Base-by-base conservation (phyloP, 2,113 vertebrate species). In the Macroglossus sobrinus region DNA sequence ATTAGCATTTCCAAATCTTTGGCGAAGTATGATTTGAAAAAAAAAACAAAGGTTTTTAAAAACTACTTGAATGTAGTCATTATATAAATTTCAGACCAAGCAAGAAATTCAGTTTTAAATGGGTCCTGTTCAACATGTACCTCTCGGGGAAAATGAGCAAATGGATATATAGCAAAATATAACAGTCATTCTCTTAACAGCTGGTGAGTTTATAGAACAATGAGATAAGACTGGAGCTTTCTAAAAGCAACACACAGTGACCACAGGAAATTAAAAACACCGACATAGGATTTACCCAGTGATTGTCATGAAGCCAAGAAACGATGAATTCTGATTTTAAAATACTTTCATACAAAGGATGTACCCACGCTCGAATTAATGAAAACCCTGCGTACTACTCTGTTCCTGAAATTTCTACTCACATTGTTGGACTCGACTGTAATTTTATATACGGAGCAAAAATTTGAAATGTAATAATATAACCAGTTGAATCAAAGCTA, bases 401-500 rank as follows among this genome's bases (percentile, higher is more conserved):
- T 84, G 14, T 69, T 81, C 71, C 74, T 79, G 33, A 86, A 63
- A 69, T 66, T 71, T 53, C 38, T 79, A n/a, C 21, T 63, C 35
- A 55, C 3, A 55, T n/a, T n/a, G 92, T 45, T 30, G 19, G 79
- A 82, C 30, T 64, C 63, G 4, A 53, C 89, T 74, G 13, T 69
- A 63, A 61, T 90, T 91, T 92, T 78, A 63, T 35, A 35, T 43
- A 43, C 13, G 47, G 55, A 80, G 63, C 11, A 53, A 93, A 72
- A 71, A 14, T 12, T 68, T 94, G 68, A 86, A 96, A 92, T 89
- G 53, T 85, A 72, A 59, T 85, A 72, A 74, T 18, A 91, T 68
- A 61, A 19, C 38, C 55, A 33, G 10, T 33, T 47, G 22, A 66
- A 33, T 78, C 18, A 35, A 87, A 75, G 85, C 21, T 38, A 47